Evolutionary conservation across 1,140 invertebrate species (phyloP), one percentile per base, ranked within the genome.

Genomic region (Heterodera schachtii): DNA sequence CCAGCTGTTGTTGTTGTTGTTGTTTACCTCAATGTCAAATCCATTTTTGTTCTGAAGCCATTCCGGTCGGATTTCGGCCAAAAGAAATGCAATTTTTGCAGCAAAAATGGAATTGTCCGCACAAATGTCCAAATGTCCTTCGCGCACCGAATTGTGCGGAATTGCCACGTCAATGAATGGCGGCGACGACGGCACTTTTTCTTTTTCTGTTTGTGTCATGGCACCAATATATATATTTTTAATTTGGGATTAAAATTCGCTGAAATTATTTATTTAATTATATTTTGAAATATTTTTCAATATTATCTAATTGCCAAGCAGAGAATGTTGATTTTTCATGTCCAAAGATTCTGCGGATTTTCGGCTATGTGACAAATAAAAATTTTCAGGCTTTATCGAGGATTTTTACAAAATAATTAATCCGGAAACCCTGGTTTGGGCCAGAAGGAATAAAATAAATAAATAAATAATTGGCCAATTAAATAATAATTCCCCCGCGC

Each of bases 131-230:
- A 64, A 64, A 64, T 21, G 57, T 64, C 19, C 16, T 13, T 64
- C 57, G 1, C 31, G 31, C 31, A 64, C 16, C 57, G 57, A 13
- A n/a, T 71, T 41, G 11, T 13, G 2, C 4, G 69, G 69, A 71
- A 71, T 31, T 71, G 31, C 41, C 31, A 71, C n/a, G 43, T 71
- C 41, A 46, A 71, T 46, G 21, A 71, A 71, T 71, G 69, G 69
- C 7, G 41, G n/a, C 0, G 67, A 9, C 7, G 67, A 69, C 8
- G 19, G 7, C 52, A 52, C 52, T 8, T 52, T 52, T 31, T 31
- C 11, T 52, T 52, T 43, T 47, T 44, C 31, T 47, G 13, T 16
- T 75, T 44, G 9, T 8, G 6, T 47, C 60, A 31, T 57, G 31
- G 31, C 8, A 16, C 47, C 47, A 16, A 44, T 47, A 75, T 47